phyloP scores from a whole-genome alignment of 1,140 invertebrate genomes.

The Delia radicum region DNA sequence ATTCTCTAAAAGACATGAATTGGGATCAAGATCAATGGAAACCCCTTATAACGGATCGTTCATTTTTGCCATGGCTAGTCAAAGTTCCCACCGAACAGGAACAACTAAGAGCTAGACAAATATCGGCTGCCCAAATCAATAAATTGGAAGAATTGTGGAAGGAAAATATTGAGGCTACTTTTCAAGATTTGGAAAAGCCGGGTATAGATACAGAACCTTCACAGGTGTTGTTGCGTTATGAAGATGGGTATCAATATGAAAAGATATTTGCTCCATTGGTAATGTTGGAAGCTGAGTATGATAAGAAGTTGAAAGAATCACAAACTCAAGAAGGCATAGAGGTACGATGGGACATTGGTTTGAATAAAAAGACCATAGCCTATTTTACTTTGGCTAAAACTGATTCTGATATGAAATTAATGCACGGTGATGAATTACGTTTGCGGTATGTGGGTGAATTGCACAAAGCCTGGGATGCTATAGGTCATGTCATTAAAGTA shows the following conservation, averaged over 20 bases:
- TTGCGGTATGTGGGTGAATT: slow-evolving; percentile 91
- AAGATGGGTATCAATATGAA: slow-evolving; percentile 99
- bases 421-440: slow-evolving; percentile 97
- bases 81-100: slow-evolving; percentile 95
- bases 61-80: slow-evolving; percentile 94
- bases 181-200: slow-evolving; percentile 96
- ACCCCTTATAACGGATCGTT: slow-evolving; percentile 92
- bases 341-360: slow-evolving; percentile 96
- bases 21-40: slow-evolving; percentile 99
- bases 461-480: slow-evolving; percentile 91
- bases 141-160: slow-evolving; percentile 99
- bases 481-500: slow-evolving; percentile 97
- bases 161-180: slow-evolving; percentile 95
- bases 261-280: slow-evolving; percentile 98
- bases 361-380: slow-evolving; percentile 97
- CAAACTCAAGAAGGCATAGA: slow-evolving; percentile 98
- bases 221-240: slow-evolving; percentile 90
- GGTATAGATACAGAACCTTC: slow-evolving; percentile 97
- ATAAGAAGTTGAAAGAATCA: slow-evolving; percentile 96
- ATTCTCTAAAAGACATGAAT: slow-evolving; percentile 96
- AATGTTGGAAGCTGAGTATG: slow-evolving; percentile 97
- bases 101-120: slow-evolving; percentile 90
- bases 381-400: slow-evolving; percentile 98
- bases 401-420: slow-evolving; percentile 97
- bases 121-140: slow-evolving; percentile 95